These are phyloP conservation scores for Tribolium castaneum DNA, from an alignment of 1,140 invertebrate species.

Conservation along the genomic window DNA sequence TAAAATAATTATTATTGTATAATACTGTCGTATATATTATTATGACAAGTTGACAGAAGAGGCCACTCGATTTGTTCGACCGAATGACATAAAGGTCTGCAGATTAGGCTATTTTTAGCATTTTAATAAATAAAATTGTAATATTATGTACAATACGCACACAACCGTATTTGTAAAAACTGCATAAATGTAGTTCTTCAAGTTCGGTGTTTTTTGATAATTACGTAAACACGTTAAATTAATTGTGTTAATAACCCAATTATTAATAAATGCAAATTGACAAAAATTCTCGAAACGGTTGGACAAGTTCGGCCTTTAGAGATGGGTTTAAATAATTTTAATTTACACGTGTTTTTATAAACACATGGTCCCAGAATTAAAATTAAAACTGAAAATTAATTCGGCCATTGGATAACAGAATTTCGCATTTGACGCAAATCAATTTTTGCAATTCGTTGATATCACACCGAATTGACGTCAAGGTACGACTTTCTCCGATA, in stretches of 20 bases:
- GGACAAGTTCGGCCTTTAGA: background rate
- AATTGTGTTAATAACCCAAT: background rate
- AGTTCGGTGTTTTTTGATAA: too few relatives aligned
- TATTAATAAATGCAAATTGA: background rate
- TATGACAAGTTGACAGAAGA: conserved; percentile 11
- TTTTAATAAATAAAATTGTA: background rate
- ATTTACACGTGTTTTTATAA: background rate
- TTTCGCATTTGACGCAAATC: too few relatives aligned
- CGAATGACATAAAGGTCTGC: conserved; percentile 3
- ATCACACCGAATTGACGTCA: too few relatives aligned
- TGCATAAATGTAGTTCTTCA: too few relatives aligned
- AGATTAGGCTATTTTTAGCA: background rate
- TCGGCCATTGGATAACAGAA: too few relatives aligned
- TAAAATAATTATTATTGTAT: background rate
- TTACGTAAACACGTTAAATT: background rate
- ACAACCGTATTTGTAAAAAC: too few relatives aligned
- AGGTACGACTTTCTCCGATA: too few relatives aligned
- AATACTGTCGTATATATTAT: background rate
- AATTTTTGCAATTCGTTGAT: too few relatives aligned
- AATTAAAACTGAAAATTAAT: too few relatives aligned
- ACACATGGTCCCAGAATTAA: background rate
- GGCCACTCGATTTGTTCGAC: background rate
- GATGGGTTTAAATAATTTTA: background rate
- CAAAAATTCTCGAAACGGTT: background rate
- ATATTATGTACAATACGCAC: background rate